Percentiles rank a stretch among this genome's conserved stretches.
Conservation (phyloP, 2,797 vertebrate genomes). For the Sparidentex hasta region DNA sequence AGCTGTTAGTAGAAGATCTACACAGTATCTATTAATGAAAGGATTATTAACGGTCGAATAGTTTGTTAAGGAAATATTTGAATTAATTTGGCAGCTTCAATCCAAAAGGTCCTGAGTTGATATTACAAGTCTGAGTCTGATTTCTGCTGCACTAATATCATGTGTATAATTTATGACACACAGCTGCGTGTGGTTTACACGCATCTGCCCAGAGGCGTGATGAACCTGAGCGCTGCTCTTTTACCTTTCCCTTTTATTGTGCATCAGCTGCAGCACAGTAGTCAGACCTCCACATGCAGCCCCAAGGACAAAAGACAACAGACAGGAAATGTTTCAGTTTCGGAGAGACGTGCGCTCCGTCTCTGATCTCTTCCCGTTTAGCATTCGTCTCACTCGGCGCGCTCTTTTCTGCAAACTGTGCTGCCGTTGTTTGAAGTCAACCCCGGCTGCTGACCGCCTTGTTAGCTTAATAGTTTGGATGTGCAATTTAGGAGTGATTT, state of each 20-base stretch:
- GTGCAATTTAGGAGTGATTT: slow-evolving; percentile 73
- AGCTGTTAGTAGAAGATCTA: no score
- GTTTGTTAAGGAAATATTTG: neutral
- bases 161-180: slow-evolving; percentile 63
- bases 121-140: slow-evolving; percentile 17
- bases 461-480: slow-evolving; percentile 77
- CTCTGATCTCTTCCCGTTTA: slow-evolving; percentile 62
- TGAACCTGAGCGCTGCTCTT: slow-evolving; percentile 47
- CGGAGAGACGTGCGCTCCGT: slow-evolving; percentile 37
- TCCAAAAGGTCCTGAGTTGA: neutral
- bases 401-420: slow-evolving; percentile 53
- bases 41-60: no score
- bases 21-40: no score
- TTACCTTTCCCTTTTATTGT: slow-evolving; percentile 51
- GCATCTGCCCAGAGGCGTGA: slow-evolving; percentile 51
- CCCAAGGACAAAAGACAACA: slow-evolving; percentile 67
- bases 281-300: slow-evolving; percentile 55
- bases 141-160: slow-evolving; percentile 26
- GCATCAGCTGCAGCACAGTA: slow-evolving; percentile 53
- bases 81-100: slow-evolving; percentile 2
- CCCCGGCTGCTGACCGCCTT: slow-evolving; percentile 62
- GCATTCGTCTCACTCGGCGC: slow-evolving; percentile 65
- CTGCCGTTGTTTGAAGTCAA: slow-evolving; percentile 74
- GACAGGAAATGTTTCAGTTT: slow-evolving; percentile 67
- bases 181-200: slow-evolving; percentile 36